Base-by-base conservation (phyloP, 2,113 vertebrate genomes). In the Pungitius pungitius region DNA sequence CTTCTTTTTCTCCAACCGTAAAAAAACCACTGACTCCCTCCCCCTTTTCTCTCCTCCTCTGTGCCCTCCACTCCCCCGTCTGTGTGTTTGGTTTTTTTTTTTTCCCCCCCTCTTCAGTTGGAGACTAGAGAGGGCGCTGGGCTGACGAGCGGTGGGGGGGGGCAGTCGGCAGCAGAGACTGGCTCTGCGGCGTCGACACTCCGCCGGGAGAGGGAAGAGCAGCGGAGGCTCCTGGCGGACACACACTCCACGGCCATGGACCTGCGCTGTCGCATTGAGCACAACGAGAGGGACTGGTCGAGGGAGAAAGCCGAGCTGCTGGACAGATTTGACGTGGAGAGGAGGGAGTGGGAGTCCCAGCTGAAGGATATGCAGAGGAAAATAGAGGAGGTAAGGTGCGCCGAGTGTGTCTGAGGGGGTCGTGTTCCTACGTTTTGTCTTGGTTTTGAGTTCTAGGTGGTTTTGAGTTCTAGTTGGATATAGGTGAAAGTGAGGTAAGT, bases 331-430 rank as follows among this genome's bases (percentile, higher is more conserved):
- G 96, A 99, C 75, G 90, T 92, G 1, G 98, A 99, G 91, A 96
- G 97, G 85, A 96, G 93, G 69, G 96, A 98, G 80, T 99, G 97
- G 98, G 97, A 99, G 91, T 94, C 92, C 80, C 97, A 99, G 45
- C 95, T 98, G 94, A 96, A 95, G 80, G 93, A 96, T 81, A 98
- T 99, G 98, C 97, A 98, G 92, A 94, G 78, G 89, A 98, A 97
- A 92, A 98, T 99, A 86, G 96, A 99, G 88, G 95, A 96, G 96
- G 97, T 98, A 93, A 70, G 87, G 56, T n/a, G 18, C 42, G 30
- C 17, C 9, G 45, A 42, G 6, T 74, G 54, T 45, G 33, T 35
- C 47, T 52, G 18, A 20, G 58, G n/a, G 69, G 43, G 37, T 8
- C n/a, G n/a, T 27, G 43, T 73, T 15, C 15, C 17, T 9, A 17